A percentile compares a stretch with the other conserved stretches of the same genome.
These are phyloP conservation scores for Oreochromis grahami DNA, from an alignment of 2,797 vertebrate genomes.

Conservation along the genomic window DNA sequence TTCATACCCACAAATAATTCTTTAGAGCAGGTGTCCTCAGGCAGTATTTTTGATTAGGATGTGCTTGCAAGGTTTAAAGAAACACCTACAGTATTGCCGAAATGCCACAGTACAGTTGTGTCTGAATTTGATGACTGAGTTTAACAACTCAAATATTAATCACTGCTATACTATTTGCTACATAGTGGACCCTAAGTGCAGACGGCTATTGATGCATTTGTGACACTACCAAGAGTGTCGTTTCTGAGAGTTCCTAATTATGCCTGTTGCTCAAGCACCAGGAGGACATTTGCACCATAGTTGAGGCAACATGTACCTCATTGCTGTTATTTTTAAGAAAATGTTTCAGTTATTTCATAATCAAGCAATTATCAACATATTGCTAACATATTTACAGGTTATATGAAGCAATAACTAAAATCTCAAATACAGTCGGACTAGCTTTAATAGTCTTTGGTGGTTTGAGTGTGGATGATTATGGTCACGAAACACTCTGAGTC, in stretches of 20 bases:
- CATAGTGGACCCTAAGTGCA: background rate
- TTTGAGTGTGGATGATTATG: background rate
- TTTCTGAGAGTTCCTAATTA: background rate
- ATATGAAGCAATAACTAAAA: background rate
- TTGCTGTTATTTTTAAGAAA: background rate
- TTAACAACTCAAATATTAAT: background rate
- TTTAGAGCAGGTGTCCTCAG: background rate
- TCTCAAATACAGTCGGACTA: background rate
- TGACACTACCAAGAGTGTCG: background rate
- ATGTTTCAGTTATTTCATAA: background rate
- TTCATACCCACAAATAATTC: background rate
- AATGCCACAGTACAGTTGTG: background rate
- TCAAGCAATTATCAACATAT: background rate
- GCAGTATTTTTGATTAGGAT: background rate
- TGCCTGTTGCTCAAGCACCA: background rate
- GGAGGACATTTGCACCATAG: background rate
- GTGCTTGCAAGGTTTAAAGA: background rate
- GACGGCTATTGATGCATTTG: background rate
- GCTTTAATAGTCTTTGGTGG: background rate
- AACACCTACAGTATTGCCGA: background rate
- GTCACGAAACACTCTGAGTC: background rate
- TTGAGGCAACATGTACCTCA: background rate
- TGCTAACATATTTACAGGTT: background rate
- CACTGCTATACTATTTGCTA: background rate
- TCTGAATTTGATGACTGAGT: background rate